phyloP scores from a whole-genome alignment of 2,113 vertebrate species.

The Pygoscelis antarcticus region DNA sequence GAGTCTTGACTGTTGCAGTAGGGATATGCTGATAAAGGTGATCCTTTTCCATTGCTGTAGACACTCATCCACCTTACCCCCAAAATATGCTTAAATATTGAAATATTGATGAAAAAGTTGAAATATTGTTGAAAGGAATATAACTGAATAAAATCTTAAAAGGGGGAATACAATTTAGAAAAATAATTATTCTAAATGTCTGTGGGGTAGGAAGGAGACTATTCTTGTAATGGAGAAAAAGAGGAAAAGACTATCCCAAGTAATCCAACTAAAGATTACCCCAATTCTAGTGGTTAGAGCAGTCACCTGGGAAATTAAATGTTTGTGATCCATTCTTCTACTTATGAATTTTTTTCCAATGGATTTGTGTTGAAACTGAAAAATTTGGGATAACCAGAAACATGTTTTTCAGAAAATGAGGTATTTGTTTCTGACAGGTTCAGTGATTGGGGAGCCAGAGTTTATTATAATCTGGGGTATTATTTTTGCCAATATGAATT shows the following conservation, averaged over 20 bases:
- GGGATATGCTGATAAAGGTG: neutral
- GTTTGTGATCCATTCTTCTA: neutral
- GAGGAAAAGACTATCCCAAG: neutral
- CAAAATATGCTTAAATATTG: neutral
- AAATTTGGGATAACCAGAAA: neutral
- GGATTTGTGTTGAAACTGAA: neutral
- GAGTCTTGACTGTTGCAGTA: neutral
- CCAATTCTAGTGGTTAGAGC: neutral
- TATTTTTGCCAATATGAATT: neutral
- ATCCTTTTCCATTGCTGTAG: neutral
- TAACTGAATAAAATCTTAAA: neutral
- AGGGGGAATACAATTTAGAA: rapidly evolving
- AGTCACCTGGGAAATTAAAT: neutral
- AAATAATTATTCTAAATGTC: neutral
- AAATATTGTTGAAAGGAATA: neutral
- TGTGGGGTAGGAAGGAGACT: neutral
- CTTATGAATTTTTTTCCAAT: neutral
- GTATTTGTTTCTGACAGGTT: neutral
- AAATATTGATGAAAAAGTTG: neutral
- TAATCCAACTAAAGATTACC: neutral
- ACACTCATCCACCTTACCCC: neutral
- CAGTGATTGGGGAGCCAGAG: neutral
- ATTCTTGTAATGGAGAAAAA: neutral
- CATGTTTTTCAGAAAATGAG: neutral
- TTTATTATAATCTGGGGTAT: neutral